A percentile compares a stretch with the other conserved stretches of the same genome.
phyloP scores from a whole-genome alignment of 2,888 invertebrate genomes.

The Merodon equestris region DNA sequence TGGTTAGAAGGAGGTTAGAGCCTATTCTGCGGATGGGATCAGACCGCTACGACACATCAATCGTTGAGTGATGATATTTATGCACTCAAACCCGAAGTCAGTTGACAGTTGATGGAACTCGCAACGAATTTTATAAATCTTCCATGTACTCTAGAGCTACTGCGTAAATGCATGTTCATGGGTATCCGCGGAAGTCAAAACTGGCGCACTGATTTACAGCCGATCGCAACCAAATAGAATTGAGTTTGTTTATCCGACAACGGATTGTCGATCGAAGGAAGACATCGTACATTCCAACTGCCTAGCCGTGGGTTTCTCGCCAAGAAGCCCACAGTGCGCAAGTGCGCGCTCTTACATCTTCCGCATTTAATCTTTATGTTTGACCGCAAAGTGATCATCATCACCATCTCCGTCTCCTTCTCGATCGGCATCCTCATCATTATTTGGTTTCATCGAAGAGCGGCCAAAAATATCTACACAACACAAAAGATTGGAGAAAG shows the following conservation, averaged over 20 bases:
- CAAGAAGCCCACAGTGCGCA: conserved; percentile 11
- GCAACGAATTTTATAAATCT: conserved; percentile 2
- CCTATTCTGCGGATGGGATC: too few species aligned
- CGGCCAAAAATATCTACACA: too few species aligned
- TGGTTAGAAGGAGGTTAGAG: too few species aligned
- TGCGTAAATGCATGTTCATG: conserved; percentile 14
- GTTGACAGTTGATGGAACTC: too few species aligned
- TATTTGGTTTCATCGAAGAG: background rate
- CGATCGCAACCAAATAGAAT: conserved; percentile 45
- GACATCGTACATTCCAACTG: conserved; percentile 12
- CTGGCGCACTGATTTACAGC: conserved; percentile 56
- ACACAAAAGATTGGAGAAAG: conserved; percentile 64
- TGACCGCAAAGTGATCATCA: conserved; percentile 64
- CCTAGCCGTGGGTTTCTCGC: conserved; percentile 15
- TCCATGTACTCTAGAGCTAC: too few species aligned
- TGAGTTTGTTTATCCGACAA: conserved; percentile 14
- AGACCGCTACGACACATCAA: too few species aligned
- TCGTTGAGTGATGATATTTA: too few species aligned
- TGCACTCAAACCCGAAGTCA: too few species aligned
- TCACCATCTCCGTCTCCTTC: conserved; percentile 3
- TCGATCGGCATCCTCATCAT: conserved; percentile 1
- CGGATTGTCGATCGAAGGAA: conserved; percentile 27
- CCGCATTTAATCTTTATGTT: conserved; percentile 66
- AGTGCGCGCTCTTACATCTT: conserved; percentile 47
- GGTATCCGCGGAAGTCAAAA: conserved; percentile 56